A percentile compares a stretch with the other conserved stretches of the same genome.
These are phyloP conservation scores for Xyrichtys novacula DNA, from an alignment of 2,797 vertebrate genomes.

Conservation along the genomic window DNA sequence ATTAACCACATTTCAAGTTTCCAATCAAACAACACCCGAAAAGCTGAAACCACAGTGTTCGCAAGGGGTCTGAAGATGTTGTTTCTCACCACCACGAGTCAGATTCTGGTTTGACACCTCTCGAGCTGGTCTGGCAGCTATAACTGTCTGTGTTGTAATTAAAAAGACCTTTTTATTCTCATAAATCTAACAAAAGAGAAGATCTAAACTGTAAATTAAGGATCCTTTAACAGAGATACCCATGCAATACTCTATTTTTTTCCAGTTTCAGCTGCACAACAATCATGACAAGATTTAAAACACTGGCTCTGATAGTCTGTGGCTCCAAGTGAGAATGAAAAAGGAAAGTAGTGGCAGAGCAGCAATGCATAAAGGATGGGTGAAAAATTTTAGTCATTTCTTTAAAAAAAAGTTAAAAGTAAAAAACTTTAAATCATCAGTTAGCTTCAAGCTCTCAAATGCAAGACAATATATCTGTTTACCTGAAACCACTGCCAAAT, in stretches of 20 bases:
- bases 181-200: no score
- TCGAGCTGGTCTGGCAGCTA: neutral
- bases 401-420: slow-evolving; percentile 7
- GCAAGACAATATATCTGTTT: slow-evolving; percentile 22
- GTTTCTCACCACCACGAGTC: slow-evolving; percentile 19
- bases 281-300: slow-evolving; percentile 1
- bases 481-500: slow-evolving; percentile 16
- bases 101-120: slow-evolving; percentile 7
- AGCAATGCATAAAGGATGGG: neutral
- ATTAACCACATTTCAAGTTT: slow-evolving; percentile 11
- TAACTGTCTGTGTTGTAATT: no score
- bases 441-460: slow-evolving; percentile 24
- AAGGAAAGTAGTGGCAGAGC: slow-evolving; percentile 19
- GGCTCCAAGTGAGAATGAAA: slow-evolving; percentile 17
- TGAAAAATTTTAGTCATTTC: neutral
- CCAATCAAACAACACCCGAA: slow-evolving; percentile 1
- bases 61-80: neutral
- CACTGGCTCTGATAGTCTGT: neutral
- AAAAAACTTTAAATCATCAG: slow-evolving; percentile 2
- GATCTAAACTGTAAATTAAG: no score
- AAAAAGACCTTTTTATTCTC: no score
- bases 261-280: neutral
- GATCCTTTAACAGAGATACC: no score
- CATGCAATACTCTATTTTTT: neutral
- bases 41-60: slow-evolving; percentile 3